These are phyloP conservation scores for Chelonus insularis DNA, from an alignment of 1,140 invertebrate genomes.

Conservation along the genomic window DNA sequence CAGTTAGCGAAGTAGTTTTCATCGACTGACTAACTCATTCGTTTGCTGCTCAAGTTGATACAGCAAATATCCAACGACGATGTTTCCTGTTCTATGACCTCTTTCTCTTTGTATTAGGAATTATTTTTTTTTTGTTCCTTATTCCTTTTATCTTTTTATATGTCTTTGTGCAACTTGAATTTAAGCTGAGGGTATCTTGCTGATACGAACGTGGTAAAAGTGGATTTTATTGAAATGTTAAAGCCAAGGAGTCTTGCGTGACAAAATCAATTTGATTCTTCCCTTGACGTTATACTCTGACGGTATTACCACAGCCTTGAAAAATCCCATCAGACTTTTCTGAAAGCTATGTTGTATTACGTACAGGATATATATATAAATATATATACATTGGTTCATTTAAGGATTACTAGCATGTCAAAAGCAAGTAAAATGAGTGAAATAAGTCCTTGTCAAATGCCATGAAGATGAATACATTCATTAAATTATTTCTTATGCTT, in stretches of 20 bases:
- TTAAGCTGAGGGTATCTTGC: neutral
- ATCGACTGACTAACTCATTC: conserved; percentile 16
- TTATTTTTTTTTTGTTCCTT: neutral
- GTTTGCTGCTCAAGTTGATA: neutral
- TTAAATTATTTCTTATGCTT: conserved; percentile 8
- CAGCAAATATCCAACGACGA: conserved; percentile 2
- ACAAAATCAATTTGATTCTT: conserved; percentile 26
- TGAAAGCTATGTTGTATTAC: neutral
- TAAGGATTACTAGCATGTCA: neutral
- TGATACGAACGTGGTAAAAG: neutral
- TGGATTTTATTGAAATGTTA: conserved; percentile 28
- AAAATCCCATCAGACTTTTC: conserved; percentile 7
- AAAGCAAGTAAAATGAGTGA: neutral
- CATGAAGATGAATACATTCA: conserved; percentile 8
- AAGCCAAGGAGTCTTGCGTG: conserved; percentile 14
- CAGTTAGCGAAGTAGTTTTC: conserved; percentile 19
- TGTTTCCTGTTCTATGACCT: neutral
- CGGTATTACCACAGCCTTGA: conserved; percentile 4
- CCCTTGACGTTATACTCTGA: neutral
- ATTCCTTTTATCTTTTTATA: neutral
- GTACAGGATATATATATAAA: neutral
- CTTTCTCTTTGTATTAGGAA: neutral
- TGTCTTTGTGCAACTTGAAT: neutral
- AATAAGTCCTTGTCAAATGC: conserved; percentile 1
- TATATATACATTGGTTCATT: conserved; percentile 3